Base-by-base conservation (phyloP, 2,113 vertebrate genomes). In the Euleptes europaea region DNA sequence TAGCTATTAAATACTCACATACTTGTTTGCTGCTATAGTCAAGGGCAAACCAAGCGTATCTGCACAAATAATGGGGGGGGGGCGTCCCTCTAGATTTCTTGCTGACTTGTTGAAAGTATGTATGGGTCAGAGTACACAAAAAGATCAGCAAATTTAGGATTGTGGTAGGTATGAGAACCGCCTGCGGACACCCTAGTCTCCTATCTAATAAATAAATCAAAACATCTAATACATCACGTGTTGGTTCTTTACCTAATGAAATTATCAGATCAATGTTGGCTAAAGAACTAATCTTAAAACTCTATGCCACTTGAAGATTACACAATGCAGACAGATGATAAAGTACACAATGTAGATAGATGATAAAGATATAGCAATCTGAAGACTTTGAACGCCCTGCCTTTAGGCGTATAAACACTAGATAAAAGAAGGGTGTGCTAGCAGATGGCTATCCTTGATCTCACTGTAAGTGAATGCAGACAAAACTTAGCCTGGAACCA, bases 301-400 rank as follows among this genome's bases (percentile, higher is more conserved):
- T 54, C 49, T 63, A 79, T 72, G 8, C 15, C 54, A 85, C 10
- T 47, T 35, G n/a, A 31, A 38, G 76, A 79, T 49, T 74, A 49
- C 14, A 66, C 26, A 80, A 33, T 40, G 35, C 63, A 77, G 73
- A 31, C 2, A 65, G 28, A 31, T n/a, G n/a, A n/a, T n/a, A n/a
- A n/a, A n/a, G n/a, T 74, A 49, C 14, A 66, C 26, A 80, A 33
- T 40, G 35, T 44, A 77, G 73, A 31, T 1, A 65, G 28, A 31
- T 28, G 84, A 88, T 12, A 66, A n/a, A 83, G 23, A 2, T 0
- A 0, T 0, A 2, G 23, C 1, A 4, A 69, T 79, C n/a, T 70
- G 78, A 83, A 83, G 54, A 12, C 40, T 83, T 19, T 78, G 26
- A 57, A 60, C 60, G 82, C 15, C 33, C 40, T 15, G 33, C 54